A percentile compares a stretch with the other conserved stretches of the same genome.
These are phyloP conservation scores for Philopedon plagiatum DNA, from an alignment of 2,888 invertebrate species.

Conservation along the genomic window DNA sequence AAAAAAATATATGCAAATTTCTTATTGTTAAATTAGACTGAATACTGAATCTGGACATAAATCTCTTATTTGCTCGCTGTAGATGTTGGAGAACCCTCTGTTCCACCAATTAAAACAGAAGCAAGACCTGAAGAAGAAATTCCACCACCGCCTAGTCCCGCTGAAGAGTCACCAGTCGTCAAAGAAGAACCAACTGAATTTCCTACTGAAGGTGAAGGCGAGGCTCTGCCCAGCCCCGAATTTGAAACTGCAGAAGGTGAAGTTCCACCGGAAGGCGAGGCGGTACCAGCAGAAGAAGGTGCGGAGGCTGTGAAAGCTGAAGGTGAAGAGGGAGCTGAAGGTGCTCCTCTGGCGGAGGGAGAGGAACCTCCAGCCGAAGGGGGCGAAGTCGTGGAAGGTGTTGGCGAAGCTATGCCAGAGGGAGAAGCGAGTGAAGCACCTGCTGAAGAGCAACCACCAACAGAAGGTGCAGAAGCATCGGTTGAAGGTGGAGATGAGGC, in stretches of 20 bases:
- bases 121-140: slow-evolving; percentile 50
- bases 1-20: too few species aligned
- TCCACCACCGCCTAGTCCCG: slow-evolving; percentile 55
- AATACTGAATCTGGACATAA: too few species aligned
- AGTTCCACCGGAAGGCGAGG: slow-evolving; percentile 34
- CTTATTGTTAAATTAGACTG: too few species aligned
- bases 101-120: slow-evolving; percentile 23
- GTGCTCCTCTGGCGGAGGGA: background rate
- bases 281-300: background rate
- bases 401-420: background rate
- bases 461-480: slow-evolving; percentile 22
- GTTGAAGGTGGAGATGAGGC: slow-evolving; percentile 40
- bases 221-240: background rate
- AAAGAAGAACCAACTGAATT: slow-evolving; percentile 5
- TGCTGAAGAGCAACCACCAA: slow-evolving; percentile 5
- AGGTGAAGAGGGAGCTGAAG: slow-evolving; percentile 16
- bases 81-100: background rate
- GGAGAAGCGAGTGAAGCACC: background rate
- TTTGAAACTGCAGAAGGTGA: background rate
- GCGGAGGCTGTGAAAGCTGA: background rate
- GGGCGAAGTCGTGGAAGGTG: background rate
- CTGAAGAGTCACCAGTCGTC: slow-evolving; percentile 46
- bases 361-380: slow-evolving; percentile 23
- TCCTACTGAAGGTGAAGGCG: background rate
- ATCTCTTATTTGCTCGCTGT: background rate